These are phyloP conservation scores for Dyspetes luteomarginatus DNA, from an alignment of 2,888 invertebrate genomes.

Conservation along the genomic window DNA sequence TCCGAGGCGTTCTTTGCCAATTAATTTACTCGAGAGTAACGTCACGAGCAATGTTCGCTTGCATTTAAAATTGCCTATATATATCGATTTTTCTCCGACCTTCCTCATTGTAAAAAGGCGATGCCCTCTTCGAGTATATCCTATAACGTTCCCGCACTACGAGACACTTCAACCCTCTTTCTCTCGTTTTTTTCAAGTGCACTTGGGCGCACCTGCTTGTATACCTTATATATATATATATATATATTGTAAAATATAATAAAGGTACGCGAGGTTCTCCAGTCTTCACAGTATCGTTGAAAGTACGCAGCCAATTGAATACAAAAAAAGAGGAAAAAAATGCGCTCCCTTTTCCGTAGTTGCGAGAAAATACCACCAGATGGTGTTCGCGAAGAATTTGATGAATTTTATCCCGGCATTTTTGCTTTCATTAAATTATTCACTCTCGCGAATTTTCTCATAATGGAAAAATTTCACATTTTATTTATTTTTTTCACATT, in stretches of 20 bases:
- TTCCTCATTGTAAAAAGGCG: slow-evolving; percentile 17
- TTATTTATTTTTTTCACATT: too few species aligned
- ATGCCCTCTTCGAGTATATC: not conserved
- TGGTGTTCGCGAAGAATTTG: slow-evolving; percentile 20
- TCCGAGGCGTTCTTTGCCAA: slow-evolving; percentile 53
- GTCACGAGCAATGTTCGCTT: too few species aligned
- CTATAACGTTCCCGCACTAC: slow-evolving; percentile 26
- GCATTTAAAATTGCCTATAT: too few species aligned
- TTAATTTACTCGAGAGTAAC: too few species aligned
- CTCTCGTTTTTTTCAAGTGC: slow-evolving; percentile 50
- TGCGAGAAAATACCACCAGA: slow-evolving; percentile 17
- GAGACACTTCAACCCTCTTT: slow-evolving; percentile 53
- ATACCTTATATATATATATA: slow-evolving; percentile 12
- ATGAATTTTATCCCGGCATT: slow-evolving; percentile 42
- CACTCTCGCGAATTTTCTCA: too few species aligned
- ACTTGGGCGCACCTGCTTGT: slow-evolving; percentile 59
- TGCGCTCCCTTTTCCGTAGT: slow-evolving; percentile 19
- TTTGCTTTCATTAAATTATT: not conserved
- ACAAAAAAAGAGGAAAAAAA: slow-evolving; percentile 40
- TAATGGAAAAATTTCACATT: too few species aligned
- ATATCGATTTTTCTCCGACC: slow-evolving; percentile 5
- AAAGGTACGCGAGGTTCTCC: slow-evolving; percentile 41
- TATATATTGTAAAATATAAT: slow-evolving; percentile 49
- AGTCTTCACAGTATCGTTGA: slow-evolving; percentile 13
- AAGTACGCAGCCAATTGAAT: slow-evolving; percentile 45